Conservation (phyloP, 2,888 invertebrate species). For the Zygogramma bicolorata region DNA sequence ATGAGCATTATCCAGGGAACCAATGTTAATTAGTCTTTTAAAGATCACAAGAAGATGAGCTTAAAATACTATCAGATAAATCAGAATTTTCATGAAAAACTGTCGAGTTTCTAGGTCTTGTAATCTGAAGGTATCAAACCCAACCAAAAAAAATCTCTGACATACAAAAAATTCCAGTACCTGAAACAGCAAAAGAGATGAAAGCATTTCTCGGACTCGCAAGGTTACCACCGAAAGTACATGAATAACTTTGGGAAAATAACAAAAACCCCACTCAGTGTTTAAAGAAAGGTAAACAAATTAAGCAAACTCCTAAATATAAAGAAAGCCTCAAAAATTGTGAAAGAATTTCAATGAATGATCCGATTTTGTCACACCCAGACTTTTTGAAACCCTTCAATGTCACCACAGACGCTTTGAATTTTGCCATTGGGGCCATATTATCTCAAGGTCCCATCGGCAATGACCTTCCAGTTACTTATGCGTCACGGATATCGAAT, state of each 20-base stretch:
- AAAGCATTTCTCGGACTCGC: conserved; percentile 10
- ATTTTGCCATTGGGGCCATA: neutral
- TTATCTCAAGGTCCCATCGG: neutral
- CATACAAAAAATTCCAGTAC: neutral
- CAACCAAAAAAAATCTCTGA: neutral
- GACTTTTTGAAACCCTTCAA: neutral
- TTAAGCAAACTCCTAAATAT: neutral
- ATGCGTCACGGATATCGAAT: too few species aligned
- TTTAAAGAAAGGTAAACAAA: neutral
- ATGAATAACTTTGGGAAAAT: neutral
- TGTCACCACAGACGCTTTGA: neutral
- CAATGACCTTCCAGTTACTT: too few species aligned
- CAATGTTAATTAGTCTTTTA: too few species aligned
- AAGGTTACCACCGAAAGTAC: neutral
- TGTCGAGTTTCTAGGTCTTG: neutral
- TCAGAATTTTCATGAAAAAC: neutral
- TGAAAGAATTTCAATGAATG: neutral
- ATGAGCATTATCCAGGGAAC: too few species aligned
- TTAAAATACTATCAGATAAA: too few species aligned
- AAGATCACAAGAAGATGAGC: neutral
- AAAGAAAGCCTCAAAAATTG: neutral
- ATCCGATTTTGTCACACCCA: neutral
- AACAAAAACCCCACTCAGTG: neutral
- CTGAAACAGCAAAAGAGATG: neutral
- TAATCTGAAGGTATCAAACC: neutral